phyloP scores from a whole-genome alignment of 2,797 vertebrate genomes.

The Myripristis murdjan region DNA sequence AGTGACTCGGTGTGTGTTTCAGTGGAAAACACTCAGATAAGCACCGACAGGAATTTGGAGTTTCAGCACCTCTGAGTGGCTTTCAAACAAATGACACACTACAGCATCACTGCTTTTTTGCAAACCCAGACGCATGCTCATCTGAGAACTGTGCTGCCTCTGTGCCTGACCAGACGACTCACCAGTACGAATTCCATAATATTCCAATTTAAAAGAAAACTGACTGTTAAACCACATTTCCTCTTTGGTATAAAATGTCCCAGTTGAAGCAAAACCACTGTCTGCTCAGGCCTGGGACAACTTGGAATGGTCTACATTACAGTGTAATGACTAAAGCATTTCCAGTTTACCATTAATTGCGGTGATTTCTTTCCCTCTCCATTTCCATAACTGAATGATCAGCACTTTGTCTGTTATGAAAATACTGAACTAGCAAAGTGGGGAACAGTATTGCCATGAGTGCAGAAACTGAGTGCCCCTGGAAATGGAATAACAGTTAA shows the following conservation, averaged over 20 bases:
- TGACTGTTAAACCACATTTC: conserved; percentile 30
- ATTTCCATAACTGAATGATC: conserved; percentile 16
- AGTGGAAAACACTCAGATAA: background rate
- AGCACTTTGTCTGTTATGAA: conserved; percentile 37
- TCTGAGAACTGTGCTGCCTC: background rate
- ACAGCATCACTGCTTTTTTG: too few species aligned
- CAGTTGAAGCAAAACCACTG: conserved; percentile 52
- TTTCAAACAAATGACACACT: conserved; percentile 12
- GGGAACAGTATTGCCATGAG: background rate
- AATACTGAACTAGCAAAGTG: conserved; percentile 22
- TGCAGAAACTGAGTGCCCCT: background rate
- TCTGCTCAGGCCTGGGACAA: conserved; percentile 17
- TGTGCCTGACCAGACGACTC: background rate
- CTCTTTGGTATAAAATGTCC: conserved; percentile 34
- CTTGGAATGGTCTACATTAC: conserved; percentile 21
- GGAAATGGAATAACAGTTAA: background rate
- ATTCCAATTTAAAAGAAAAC: background rate
- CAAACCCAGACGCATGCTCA: background rate
- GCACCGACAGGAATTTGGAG: background rate
- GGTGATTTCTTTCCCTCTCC: conserved; percentile 2
- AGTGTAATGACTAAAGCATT: conserved; percentile 53
- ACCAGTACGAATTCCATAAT: background rate
- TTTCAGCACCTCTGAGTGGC: background rate
- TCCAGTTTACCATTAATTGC: conserved; percentile 52
- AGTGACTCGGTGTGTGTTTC: background rate